These are phyloP conservation scores for Acanthoscelides obtectus DNA, from an alignment of 2,888 invertebrate genomes.

Conservation along the genomic window DNA sequence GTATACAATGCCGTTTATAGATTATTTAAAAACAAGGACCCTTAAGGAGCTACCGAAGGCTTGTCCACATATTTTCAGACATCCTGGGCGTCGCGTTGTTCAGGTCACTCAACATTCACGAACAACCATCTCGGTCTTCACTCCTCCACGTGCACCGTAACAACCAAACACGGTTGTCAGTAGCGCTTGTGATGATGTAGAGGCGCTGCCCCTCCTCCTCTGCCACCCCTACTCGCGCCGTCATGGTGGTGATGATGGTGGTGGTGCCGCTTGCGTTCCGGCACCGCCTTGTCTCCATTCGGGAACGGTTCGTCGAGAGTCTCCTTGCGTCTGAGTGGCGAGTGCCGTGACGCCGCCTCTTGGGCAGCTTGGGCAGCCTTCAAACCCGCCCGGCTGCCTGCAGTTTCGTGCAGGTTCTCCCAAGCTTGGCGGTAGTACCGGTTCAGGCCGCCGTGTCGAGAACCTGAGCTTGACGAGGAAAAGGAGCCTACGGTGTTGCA, in stretches of 20 bases:
- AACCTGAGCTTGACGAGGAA: constrained; percentile 83
- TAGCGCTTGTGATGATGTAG: constrained; percentile 50
- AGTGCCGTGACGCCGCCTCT: constrained; percentile 51
- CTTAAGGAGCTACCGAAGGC: too few relatives aligned
- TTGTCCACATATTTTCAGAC: too few relatives aligned
- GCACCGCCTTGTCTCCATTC: constrained; percentile 47
- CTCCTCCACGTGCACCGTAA: constrained; percentile 42
- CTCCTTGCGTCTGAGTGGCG: constrained; percentile 63
- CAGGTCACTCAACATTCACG: neutral
- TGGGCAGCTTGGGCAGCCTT: constrained; percentile 42
- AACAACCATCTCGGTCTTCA: constrained; percentile 1
- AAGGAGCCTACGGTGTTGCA: constrained; percentile 88
- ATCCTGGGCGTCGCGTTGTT: neutral
- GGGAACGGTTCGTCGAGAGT: constrained; percentile 63
- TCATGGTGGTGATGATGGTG: constrained; percentile 78
- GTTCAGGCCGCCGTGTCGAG: constrained; percentile 70
- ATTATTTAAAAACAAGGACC: too few relatives aligned
- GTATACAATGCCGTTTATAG: too few relatives aligned
- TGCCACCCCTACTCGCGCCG: constrained; percentile 55
- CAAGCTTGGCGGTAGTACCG: constrained; percentile 88
- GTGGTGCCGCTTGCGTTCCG: constrained; percentile 59
- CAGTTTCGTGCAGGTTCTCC: constrained; percentile 86
- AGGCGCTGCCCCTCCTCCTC: constrained; percentile 55
- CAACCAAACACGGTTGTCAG: constrained; percentile 43
- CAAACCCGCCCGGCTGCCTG: constrained; percentile 54